A percentile compares a stretch with the other conserved stretches of the same genome.
Evolutionary conservation across 1,140 invertebrate genomes (phyloP).

Genomic region (Bacillus rossius): DNA sequence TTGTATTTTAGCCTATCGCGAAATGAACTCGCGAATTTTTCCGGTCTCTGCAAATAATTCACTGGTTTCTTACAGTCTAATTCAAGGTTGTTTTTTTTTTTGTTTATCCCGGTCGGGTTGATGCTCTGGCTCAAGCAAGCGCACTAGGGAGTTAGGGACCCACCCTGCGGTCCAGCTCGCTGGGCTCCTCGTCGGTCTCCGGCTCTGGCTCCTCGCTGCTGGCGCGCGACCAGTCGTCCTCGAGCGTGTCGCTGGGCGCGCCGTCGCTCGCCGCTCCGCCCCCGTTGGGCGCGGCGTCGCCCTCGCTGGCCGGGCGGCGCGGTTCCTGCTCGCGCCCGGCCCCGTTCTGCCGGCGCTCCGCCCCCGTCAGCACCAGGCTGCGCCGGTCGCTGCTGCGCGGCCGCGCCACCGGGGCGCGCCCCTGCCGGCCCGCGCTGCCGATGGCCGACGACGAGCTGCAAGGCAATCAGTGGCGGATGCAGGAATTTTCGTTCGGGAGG

Average conservation of each 20-base stretch:
- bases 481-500: no score
- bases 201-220: constrained; percentile 53
- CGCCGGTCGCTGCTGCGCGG: constrained; percentile 13
- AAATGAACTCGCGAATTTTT: no score
- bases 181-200: constrained; percentile 35
- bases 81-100: no score
- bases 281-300: not conserved
- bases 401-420: not conserved
- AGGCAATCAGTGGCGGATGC: no score
- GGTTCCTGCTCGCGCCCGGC: constrained; percentile 25
- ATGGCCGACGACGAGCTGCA: constrained; percentile 18
- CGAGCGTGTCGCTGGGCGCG: constrained; percentile 56
- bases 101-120: no score
- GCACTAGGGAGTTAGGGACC: no score
- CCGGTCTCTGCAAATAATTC: no score
- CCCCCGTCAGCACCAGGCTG: constrained; percentile 10
- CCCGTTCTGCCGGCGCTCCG: no score
- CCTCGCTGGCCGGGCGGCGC: constrained; percentile 43
- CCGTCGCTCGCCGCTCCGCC: constrained; percentile 45
- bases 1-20: no score
- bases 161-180: constrained; percentile 57
- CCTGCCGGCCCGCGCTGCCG: constrained; percentile 11
- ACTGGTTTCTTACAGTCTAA: no score
- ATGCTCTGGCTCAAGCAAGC: no score
- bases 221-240: constrained; percentile 62